phyloP scores from a whole-genome alignment of 2,113 vertebrate species.

The Gallinago paraguaiae region DNA sequence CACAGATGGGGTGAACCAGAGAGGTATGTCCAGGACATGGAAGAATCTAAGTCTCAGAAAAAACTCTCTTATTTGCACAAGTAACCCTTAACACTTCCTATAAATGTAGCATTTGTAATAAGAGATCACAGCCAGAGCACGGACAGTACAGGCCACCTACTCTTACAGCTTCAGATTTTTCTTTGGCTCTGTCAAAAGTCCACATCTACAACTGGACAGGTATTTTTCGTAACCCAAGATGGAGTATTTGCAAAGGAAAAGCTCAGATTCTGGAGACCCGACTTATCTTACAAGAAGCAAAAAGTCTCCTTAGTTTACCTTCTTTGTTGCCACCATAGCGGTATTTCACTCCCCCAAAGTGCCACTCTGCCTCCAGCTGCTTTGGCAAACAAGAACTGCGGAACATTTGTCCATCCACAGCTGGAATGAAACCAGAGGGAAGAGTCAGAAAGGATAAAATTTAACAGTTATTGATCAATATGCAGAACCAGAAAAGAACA shows the following conservation, averaged over 20 bases:
- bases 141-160: background rate
- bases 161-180: background rate
- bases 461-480: background rate
- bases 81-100: background rate
- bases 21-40: background rate
- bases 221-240: background rate
- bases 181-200: background rate
- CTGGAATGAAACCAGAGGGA: slow-evolving; percentile 53
- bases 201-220: background rate
- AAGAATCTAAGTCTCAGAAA: background rate
- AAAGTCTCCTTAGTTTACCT: slow-evolving; percentile 75
- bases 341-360: slow-evolving; percentile 90
- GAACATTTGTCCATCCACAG: slow-evolving; percentile 72
- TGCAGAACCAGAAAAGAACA: background rate
- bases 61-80: background rate
- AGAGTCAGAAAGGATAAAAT: background rate
- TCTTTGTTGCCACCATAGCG: slow-evolving; percentile 90
- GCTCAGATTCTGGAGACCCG: background rate
- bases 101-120: background rate
- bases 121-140: background rate
- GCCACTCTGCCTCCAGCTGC: slow-evolving; percentile 88
- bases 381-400: slow-evolving; percentile 93
- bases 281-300: background rate
- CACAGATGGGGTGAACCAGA: background rate
- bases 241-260: background rate